phyloP scores from a whole-genome alignment of 2,888 invertebrate species.

The Synanthedon andrenaeformis region DNA sequence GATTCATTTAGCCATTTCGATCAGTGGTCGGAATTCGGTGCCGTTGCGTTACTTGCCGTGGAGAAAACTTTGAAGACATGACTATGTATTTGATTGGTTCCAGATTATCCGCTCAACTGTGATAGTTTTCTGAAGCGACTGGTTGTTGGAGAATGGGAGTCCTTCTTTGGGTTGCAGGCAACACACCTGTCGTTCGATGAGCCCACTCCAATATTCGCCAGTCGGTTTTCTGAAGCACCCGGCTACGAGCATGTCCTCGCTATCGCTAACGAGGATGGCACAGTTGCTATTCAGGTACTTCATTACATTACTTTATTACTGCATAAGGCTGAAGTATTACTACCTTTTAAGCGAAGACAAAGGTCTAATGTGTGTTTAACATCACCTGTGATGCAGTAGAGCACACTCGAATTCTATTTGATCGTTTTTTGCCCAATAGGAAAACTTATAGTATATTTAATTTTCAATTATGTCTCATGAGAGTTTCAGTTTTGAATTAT shows the following conservation, averaged over 20 bases:
- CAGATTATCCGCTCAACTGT: conserved; percentile 71
- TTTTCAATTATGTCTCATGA: no score
- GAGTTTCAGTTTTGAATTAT: no score
- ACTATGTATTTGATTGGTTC: conserved; percentile 13
- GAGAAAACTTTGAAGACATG: no score
- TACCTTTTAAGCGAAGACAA: neutral
- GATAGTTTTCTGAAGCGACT: conserved; percentile 75
- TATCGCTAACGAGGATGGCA: conserved; percentile 89
- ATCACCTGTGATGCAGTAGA: no score
- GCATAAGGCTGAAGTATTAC: no score
- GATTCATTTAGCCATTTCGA: no score
- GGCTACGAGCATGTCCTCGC: conserved; percentile 80
- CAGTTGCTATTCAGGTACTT: conserved; percentile 72
- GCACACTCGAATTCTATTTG: no score
- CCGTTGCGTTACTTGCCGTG: no score
- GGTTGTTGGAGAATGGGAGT: conserved; percentile 73
- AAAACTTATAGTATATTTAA: no score
- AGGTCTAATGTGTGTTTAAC: neutral
- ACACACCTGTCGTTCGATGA: conserved; percentile 62
- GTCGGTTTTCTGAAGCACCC: conserved; percentile 78
- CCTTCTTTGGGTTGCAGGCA: conserved; percentile 73
- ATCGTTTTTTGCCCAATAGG: no score
- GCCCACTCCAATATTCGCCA: conserved; percentile 83
- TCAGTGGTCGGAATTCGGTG: no score
- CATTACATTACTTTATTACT: no score